Evolutionary conservation across 2,888 invertebrate genomes (phyloP), one percentile per base, ranked within the genome.

Genomic region (Dermolepida albohirtum): DNA sequence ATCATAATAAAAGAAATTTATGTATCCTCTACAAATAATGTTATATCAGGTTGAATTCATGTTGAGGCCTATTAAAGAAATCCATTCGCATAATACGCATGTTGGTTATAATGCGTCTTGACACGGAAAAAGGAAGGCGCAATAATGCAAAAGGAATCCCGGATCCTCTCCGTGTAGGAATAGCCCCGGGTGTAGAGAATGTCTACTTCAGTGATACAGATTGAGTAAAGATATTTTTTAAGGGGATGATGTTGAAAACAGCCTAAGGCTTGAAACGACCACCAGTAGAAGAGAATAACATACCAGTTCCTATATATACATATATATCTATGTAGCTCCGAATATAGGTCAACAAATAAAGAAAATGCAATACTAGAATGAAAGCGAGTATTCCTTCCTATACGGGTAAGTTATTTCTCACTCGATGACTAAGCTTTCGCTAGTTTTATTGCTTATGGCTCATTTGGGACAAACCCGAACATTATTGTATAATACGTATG

Each of bases 161-260:
- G 34, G 10, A 34, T 8, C 34, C 34, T 34, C 34, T 34, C 10
- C 34, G 34, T 44, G 44, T 29, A 44, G 59, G 44, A 44, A 34
- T 44, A 29, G 59, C 59, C 59, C 17, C 34, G 34, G 29, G 59
- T 44, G 44, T 27, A 27, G 59, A 22, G 44, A 44, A 59, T 34
- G 59, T 44, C 59, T 59, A 44, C 44, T 29, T 43, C 40, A 44
- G 44, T 59, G 44, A 16, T 44, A 44, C 44, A 59, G 59, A 59
- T 59, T 44, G 59, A 59, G 59, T 59, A 59, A 44, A 59, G 59
- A 59, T 59, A 59, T 59, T 59, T 59, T 59, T 57, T 50, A 29
- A 27, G 29, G 44, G 34, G 59, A 59, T 44, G 59, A 59, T 44
- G 59, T 59, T 34, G 59, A 59, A 47, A 59, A 59, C 44, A 59